Conservation (phyloP, 2,113 vertebrate genomes). For the Chloropsis cyanopogon region DNA sequence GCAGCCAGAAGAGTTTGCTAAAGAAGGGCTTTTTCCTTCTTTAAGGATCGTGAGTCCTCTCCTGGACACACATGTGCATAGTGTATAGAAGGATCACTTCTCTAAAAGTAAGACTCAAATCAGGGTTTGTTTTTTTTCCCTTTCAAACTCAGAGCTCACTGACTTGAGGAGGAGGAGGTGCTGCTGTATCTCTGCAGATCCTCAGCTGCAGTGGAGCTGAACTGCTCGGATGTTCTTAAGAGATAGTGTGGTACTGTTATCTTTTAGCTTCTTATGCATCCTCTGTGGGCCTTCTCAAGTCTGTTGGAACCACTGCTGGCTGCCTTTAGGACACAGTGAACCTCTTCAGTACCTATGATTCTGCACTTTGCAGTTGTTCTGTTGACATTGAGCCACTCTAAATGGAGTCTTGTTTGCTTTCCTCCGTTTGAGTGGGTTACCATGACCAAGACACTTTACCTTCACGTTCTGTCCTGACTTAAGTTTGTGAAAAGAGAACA, state of each 20-base stretch:
- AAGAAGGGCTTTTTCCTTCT: neutral
- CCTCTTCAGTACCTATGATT: neutral
- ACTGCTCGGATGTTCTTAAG: neutral
- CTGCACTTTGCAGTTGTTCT: neutral
- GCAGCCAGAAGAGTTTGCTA: neutral
- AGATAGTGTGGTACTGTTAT: neutral
- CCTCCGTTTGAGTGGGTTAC: neutral
- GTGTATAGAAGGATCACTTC: neutral
- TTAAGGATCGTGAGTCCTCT: neutral
- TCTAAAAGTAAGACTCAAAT: neutral
- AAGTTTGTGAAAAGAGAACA: neutral
- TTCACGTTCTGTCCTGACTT: neutral
- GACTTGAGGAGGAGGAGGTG: neutral
- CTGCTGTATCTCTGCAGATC: neutral
- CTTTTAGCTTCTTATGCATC: neutral
- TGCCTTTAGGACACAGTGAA: neutral
- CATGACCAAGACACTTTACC: neutral
- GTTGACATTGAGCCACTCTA: neutral
- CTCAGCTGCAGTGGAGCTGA: neutral
- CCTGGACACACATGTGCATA: neutral
- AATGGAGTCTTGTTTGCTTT: neutral
- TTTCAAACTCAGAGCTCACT: neutral
- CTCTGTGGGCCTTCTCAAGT: neutral
- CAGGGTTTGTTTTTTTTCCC: neutral
- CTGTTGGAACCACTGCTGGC: neutral